phyloP scores from a whole-genome alignment of 2,797 vertebrate species.

The Paramormyrops hopkinsi region DNA sequence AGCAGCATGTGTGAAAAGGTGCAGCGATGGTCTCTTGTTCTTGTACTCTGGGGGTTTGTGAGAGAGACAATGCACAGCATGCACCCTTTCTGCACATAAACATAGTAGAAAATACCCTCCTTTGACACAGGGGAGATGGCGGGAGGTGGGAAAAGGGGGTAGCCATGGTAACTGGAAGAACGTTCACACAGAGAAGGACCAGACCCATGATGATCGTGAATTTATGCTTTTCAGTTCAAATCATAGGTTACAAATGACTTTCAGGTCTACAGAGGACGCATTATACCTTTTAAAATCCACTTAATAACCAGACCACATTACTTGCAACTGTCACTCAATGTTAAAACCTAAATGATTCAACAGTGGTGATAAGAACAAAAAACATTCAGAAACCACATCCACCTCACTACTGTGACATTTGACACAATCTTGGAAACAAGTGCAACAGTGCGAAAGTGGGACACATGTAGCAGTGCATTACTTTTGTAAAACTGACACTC shows the following conservation, averaged over 20 bases:
- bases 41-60: not conserved
- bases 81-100: not conserved
- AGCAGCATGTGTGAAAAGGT: slow-evolving; percentile 6
- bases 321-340: slow-evolving; percentile 2
- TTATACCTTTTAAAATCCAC: not conserved
- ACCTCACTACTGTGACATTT: not conserved
- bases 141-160: slow-evolving; percentile 59
- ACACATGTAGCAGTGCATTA: not conserved
- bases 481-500: not conserved
- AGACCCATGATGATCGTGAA: slow-evolving; percentile 56
- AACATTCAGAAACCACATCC: not conserved
- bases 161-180: slow-evolving; percentile 68
- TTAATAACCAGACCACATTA: not conserved
- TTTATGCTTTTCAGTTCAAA: slow-evolving; percentile 38
- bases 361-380: not conserved
- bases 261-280: slow-evolving; percentile 24
- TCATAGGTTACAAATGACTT: slow-evolving; percentile 35
- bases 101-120: slow-evolving; percentile 39
- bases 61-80: slow-evolving; percentile 4
- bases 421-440: not conserved
- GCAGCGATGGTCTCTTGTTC: not conserved
- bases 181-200: slow-evolving; percentile 46
- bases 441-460: not conserved
- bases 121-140: slow-evolving; percentile 46
- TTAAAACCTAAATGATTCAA: not conserved